phyloP scores from a whole-genome alignment of 37 sponge, comb jelly and placozoan genomes.

The Corticium candelabrum region DNA sequence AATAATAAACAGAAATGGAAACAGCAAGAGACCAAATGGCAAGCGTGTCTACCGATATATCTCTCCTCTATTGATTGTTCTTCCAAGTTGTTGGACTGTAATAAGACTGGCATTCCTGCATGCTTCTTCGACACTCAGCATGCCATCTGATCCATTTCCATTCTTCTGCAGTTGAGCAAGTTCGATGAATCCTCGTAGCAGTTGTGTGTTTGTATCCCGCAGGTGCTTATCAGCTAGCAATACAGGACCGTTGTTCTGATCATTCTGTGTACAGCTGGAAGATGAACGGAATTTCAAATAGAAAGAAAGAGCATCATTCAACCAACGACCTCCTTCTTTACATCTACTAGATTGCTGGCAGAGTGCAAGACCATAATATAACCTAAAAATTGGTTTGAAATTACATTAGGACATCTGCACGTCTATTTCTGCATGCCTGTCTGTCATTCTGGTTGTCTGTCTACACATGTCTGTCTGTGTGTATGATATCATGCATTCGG shows the following conservation, averaged over 20 bases:
- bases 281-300: background rate
- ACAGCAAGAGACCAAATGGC: no score
- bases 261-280: no score
- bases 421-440: no score
- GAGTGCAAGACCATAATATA: background rate
- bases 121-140: background rate
- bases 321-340: background rate
- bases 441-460: no score
- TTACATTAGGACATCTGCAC: no score
- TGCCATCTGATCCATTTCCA: background rate
- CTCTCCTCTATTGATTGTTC: background rate
- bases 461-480: no score
- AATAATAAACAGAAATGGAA: no score
- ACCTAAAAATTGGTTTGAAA: background rate
- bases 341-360: background rate
- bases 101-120: background rate
- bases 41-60: background rate
- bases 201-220: background rate
- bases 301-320: background rate
- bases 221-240: background rate
- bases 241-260: no score
- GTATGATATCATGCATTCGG: no score
- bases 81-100: background rate
- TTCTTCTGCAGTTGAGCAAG: background rate
- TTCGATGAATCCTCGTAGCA: background rate